Percentiles rank a stretch among this genome's conserved stretches.
These are phyloP conservation scores for mouse (Mus musculus) DNA, from an alignment of 2,113 vertebrate genomes.

Conservation along the genomic window GRCm39 chr19:6619501-6620000, in stretches of 20 bases:
- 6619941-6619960: background rate
- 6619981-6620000: background rate
- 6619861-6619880: background rate
- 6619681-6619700: background rate
- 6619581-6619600: background rate
- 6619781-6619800: background rate
- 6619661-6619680: background rate
- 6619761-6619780: background rate
- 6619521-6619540: background rate
- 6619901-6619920: background rate
- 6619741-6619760: background rate
- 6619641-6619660: fast-evolving
- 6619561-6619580: background rate
- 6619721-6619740: background rate
- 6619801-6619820: constrained; percentile 3
- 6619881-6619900: background rate
- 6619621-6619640: background rate
- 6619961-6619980: constrained; percentile 40
- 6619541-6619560: background rate
- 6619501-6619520: background rate
- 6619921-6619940: background rate
- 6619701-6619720: background rate
- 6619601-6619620: background rate
- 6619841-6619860: background rate
- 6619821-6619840: background rate